Conservation (phyloP, 2,888 invertebrate genomes). For the Autographa gamma region DNA sequence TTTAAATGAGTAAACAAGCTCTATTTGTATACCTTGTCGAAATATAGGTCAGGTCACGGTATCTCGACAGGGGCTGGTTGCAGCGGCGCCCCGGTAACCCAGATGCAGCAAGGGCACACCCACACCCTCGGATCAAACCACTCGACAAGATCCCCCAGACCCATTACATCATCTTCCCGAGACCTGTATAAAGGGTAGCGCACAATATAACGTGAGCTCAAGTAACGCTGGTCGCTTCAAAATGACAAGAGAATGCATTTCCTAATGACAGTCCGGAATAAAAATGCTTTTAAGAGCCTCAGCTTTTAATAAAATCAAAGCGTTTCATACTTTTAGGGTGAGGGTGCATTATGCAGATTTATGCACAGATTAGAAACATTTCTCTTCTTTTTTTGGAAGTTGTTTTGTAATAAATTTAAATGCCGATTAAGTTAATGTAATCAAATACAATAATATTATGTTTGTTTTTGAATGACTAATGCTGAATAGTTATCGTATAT, state of each 20-base stretch:
- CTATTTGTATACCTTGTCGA: slow-evolving; percentile 66
- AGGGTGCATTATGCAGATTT: slow-evolving; percentile 14
- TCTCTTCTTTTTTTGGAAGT: not conserved
- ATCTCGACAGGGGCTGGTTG: slow-evolving; percentile 72
- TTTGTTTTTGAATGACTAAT: slow-evolving; percentile 21
- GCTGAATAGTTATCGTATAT: slow-evolving; percentile 16
- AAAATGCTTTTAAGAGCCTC: slow-evolving; percentile 52
- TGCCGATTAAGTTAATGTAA: not conserved
- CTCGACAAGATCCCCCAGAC: slow-evolving; percentile 54
- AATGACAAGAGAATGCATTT: slow-evolving; percentile 58
- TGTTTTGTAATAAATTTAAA: not conserved
- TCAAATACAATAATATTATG: not conserved
- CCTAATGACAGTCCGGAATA: slow-evolving; percentile 54
- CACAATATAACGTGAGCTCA: slow-evolving; percentile 29
- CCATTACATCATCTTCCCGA: slow-evolving; percentile 38
- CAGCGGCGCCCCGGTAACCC: slow-evolving; percentile 80
- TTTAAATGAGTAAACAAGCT: slow-evolving; percentile 61
- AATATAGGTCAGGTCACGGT: slow-evolving; percentile 81
- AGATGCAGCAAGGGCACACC: slow-evolving; percentile 78
- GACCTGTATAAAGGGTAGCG: slow-evolving; percentile 18
- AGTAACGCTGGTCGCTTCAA: slow-evolving; percentile 33
- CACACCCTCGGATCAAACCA: slow-evolving; percentile 56
- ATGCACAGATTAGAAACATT: not conserved
- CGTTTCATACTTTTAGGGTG: slow-evolving; percentile 21
- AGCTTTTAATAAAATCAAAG: slow-evolving; percentile 37